A percentile compares a stretch with the other conserved stretches of the same genome.
These are phyloP conservation scores for Hyphantria cunea DNA, from an alignment of 1,140 invertebrate genomes.

Conservation along the genomic window DNA sequence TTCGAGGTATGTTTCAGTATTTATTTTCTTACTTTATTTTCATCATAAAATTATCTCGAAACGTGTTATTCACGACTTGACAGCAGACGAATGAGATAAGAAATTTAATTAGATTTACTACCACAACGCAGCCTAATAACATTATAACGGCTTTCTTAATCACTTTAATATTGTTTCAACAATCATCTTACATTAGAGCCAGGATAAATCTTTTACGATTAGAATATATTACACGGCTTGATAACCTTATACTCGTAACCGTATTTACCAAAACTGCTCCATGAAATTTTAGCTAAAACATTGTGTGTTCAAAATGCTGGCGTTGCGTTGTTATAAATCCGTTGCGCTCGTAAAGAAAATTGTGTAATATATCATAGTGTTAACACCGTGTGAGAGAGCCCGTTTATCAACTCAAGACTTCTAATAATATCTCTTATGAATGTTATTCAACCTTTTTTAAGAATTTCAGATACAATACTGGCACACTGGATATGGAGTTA, in stretches of 20 bases:
- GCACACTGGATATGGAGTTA: slow-evolving; percentile 14
- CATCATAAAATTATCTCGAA: no score
- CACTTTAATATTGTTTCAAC: slow-evolving; percentile 5
- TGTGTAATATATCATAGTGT: slow-evolving; percentile 66
- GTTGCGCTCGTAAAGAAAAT: slow-evolving; percentile 69
- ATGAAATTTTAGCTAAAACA: slow-evolving; percentile 31
- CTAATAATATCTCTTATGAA: slow-evolving; percentile 61
- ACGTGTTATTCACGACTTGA: neutral
- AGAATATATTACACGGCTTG: slow-evolving; percentile 18
- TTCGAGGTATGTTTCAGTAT: no score
- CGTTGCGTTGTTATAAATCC: slow-evolving; percentile 52
- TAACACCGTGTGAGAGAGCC: slow-evolving; percentile 53
- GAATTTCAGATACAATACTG: slow-evolving; percentile 21
- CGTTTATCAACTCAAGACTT: slow-evolving; percentile 63
- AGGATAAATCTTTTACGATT: slow-evolving; percentile 19
- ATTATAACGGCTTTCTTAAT: slow-evolving; percentile 6
- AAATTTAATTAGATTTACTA: slow-evolving; percentile 5
- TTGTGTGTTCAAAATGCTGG: slow-evolving; percentile 32
- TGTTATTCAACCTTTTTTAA: slow-evolving; percentile 46
- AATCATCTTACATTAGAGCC: slow-evolving; percentile 9
- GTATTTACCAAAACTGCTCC: slow-evolving; percentile 7
- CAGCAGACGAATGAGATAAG: slow-evolving; percentile 1
- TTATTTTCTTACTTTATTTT: no score
- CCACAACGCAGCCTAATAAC: neutral
- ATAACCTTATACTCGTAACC: slow-evolving; percentile 21